Percentiles rank a stretch among this genome's conserved stretches.
These are phyloP conservation scores for Rhopilema esculentum DNA, from an alignment of 30 jellyfish, hydroid and myxozoan species.

Conservation along the genomic window DNA sequence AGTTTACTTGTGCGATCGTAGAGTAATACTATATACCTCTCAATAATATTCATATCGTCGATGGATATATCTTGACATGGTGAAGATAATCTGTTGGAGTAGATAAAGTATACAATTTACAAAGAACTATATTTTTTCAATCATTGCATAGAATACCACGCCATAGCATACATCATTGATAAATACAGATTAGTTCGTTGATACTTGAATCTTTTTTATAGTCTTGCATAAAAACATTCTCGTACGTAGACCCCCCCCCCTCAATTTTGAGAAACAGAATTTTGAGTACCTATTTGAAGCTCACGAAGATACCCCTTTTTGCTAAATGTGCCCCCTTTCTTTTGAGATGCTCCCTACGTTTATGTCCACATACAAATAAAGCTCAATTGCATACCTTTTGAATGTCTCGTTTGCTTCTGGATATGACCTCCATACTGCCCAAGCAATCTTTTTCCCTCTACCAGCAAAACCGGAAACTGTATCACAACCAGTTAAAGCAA, in stretches of 20 bases:
- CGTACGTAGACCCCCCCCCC: neutral
- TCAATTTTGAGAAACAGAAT: too few relatives aligned
- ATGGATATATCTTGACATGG: neutral
- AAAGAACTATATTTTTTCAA: neutral
- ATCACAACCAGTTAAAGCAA: constrained; percentile 62
- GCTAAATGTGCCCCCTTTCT: neutral
- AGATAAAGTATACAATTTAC: neutral
- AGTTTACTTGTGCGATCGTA: constrained; percentile 15
- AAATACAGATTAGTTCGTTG: neutral
- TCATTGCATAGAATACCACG: neutral
- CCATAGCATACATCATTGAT: neutral
- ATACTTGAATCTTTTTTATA: neutral
- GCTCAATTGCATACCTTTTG: constrained; percentile 7
- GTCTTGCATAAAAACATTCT: neutral
- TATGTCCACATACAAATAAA: neutral
- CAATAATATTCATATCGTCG: constrained; percentile 1
- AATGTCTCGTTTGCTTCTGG: constrained; percentile 49
- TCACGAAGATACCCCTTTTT: neutral
- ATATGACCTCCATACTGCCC: constrained; percentile 47
- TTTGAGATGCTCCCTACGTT: neutral
- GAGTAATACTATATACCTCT: constrained; percentile 22
- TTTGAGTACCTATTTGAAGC: neutral
- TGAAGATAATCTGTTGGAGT: neutral
- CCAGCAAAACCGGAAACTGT: constrained; percentile 43
- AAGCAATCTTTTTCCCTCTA: constrained; percentile 30